phyloP scores from a whole-genome alignment of 2,888 invertebrate genomes.

The Chydorus sphaericus region DNA sequence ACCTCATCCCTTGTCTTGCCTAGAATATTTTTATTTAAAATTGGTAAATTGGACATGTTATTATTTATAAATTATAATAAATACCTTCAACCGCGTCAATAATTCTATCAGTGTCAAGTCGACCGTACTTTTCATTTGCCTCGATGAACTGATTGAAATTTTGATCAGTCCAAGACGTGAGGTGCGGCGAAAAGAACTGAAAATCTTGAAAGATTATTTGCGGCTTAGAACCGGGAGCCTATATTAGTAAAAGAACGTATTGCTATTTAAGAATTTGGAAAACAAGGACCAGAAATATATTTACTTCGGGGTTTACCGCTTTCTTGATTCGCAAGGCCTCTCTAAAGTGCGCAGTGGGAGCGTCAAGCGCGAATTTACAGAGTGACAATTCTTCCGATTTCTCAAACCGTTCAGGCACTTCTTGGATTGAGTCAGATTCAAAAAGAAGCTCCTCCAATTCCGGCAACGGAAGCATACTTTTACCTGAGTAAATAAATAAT shows the following conservation, averaged over 20 bases:
- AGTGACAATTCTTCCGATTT: conserved; percentile 79
- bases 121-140: conserved; percentile 94
- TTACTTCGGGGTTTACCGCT: conserved; percentile 87
- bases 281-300: too few species aligned
- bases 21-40: conserved; percentile 17
- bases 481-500: too few species aligned
- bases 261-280: too few species aligned
- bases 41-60: too few species aligned
- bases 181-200: conserved; percentile 93
- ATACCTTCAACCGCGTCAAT: conserved; percentile 85
- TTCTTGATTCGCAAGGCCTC: conserved; percentile 90
- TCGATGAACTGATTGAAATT: conserved; percentile 99
- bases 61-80: too few species aligned
- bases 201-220: conserved; percentile 99
- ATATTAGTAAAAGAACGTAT: conserved; percentile 21
- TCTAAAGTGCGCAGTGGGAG: conserved; percentile 81
- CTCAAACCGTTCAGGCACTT: conserved; percentile 78
- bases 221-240: conserved; percentile 94
- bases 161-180: conserved; percentile 94
- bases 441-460: too few species aligned
- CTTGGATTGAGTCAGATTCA: conserved; percentile 71
- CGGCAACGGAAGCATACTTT: too few species aligned
- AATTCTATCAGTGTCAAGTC: conserved; percentile 95
- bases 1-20: conserved; percentile 88
- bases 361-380: conserved; percentile 86